These are phyloP conservation scores for Tillus elongatus DNA, from an alignment of 2,888 invertebrate genomes.

Conservation along the genomic window DNA sequence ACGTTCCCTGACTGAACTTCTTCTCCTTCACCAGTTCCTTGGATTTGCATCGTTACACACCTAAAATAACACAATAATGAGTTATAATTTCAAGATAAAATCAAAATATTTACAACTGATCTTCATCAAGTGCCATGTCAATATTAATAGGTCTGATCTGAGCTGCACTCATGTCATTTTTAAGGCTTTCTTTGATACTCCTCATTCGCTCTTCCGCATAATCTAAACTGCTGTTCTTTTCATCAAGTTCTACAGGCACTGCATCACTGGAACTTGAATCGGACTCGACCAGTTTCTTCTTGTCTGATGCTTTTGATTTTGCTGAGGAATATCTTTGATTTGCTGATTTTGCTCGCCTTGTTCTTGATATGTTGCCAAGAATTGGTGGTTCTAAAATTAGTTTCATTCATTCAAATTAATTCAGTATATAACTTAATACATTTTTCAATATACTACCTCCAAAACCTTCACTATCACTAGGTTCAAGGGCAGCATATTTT, in stretches of 20 bases:
- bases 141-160: slow-evolving; percentile 34
- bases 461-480: slow-evolving; percentile 57
- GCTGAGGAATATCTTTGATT: slow-evolving; percentile 36
- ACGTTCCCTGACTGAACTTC: slow-evolving; percentile 30
- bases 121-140: slow-evolving; percentile 31
- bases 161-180: slow-evolving; percentile 20
- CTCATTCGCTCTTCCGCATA: slow-evolving; percentile 34
- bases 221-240: slow-evolving; percentile 26
- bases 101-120: slow-evolving; percentile 27
- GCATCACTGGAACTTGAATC: slow-evolving; percentile 39
- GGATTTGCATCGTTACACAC: slow-evolving; percentile 25
- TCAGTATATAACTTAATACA: too few relatives aligned
- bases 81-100: slow-evolving; percentile 2
- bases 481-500: slow-evolving; percentile 43
- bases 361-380: slow-evolving; percentile 57
- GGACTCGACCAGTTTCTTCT: slow-evolving; percentile 32
- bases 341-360: slow-evolving; percentile 58
- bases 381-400: slow-evolving; percentile 49
- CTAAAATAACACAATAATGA: slow-evolving; percentile 12
- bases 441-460: slow-evolving; percentile 39
- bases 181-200: slow-evolving; percentile 31
- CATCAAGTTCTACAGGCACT: slow-evolving; percentile 15
- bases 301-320: slow-evolving; percentile 34
- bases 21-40: slow-evolving; percentile 32
- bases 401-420: slow-evolving; percentile 5